Evolutionary conservation across 2,113 vertebrate genomes (phyloP), one percentile per base, ranked within the genome.

Genomic region (Periophthalmodon schlosseri): DNA sequence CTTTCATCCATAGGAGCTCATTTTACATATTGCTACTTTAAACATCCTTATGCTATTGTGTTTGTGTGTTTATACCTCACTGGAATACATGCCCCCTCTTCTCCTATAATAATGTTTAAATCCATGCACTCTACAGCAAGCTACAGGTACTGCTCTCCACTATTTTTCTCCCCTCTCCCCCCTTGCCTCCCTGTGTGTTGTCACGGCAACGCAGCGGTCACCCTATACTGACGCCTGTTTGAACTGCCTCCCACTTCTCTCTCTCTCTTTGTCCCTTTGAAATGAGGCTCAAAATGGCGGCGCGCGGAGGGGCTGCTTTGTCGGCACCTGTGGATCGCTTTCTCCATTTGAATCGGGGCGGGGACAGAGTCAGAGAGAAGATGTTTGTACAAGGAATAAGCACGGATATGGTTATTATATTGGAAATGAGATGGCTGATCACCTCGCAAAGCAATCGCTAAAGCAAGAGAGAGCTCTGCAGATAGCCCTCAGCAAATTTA

Each of bases 201-300:
- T 93, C 92, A 84, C 91, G 90, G 91, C 90, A 93, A 93, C 91
- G 72, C 83, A 15, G 89, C 73, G 74, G 85, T 82, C 84, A 20
- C 80, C 84, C 87, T 87, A 92, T 93, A 89, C 90, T 87, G 86
- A 90, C 84, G 90, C 79, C 78, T 73, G 77, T 75, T 34, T 63
- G 65, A 44, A 50, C 23, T 39, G 66, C 57, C 60, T 63, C 24
- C 60, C 33, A 15, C 24, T 34, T 13, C 23, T 14, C 23, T 21
- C 57, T 34, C 28, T 36, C 15, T 16, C 60, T 63, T 63, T 63
- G 60, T 63, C 60, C 60, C 28, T 63, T 60, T 34, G 28, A 63
- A 63, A 63, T 8, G 14, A 63, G 60, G 34, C 16, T 34, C 15
- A 63, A 63, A 63, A 63, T 63, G 60, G 60, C 57, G 11, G 57